Percentiles rank a stretch among this genome's conserved stretches.
Conservation (phyloP, 2,888 invertebrate species). For the Cenopis cana region DNA sequence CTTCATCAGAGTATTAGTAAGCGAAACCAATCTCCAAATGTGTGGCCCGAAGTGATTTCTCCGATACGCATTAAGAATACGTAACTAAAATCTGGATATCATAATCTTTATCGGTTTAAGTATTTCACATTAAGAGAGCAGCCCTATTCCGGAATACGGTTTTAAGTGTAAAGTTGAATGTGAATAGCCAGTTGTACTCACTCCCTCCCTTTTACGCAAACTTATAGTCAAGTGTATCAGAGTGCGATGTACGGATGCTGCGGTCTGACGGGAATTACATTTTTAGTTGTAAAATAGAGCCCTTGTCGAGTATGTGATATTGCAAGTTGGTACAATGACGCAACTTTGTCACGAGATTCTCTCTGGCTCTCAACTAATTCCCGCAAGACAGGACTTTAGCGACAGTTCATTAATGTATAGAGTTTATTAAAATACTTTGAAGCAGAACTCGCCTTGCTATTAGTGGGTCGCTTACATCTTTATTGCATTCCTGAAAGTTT, state of each 20-base stretch:
- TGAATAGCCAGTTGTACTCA: not conserved
- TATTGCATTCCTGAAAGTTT: slow-evolving; percentile 7
- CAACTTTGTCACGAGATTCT: slow-evolving; percentile 53
- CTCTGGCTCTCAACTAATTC: slow-evolving; percentile 50
- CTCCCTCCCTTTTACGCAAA: not conserved
- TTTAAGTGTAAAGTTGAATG: not conserved
- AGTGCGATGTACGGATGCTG: not conserved
- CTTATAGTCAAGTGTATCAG: not conserved
- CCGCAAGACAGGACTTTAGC: slow-evolving; percentile 6
- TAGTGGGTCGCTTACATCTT: not conserved
- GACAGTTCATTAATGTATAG: slow-evolving; percentile 22
- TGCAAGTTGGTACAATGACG: slow-evolving; percentile 56
- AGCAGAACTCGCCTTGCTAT: slow-evolving; percentile 6
- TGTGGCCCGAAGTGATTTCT: slow-evolving; percentile 38
- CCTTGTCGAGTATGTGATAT: slow-evolving; percentile 44
- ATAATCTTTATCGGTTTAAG: slow-evolving; percentile 66
- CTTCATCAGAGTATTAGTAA: slow-evolving; percentile 20
- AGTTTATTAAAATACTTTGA: slow-evolving; percentile 36
- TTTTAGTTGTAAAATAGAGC: not conserved
- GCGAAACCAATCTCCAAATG: slow-evolving; percentile 18
- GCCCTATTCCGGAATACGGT: not conserved
- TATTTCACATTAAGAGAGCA: slow-evolving; percentile 38
- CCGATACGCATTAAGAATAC: slow-evolving; percentile 38
- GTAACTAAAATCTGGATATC: slow-evolving; percentile 63
- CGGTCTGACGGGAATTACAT: not conserved